Evolutionary conservation across 2,113 vertebrate genomes (phyloP), one percentile per base, ranked within the genome.

Genomic region (Sylvietta virens): DNA sequence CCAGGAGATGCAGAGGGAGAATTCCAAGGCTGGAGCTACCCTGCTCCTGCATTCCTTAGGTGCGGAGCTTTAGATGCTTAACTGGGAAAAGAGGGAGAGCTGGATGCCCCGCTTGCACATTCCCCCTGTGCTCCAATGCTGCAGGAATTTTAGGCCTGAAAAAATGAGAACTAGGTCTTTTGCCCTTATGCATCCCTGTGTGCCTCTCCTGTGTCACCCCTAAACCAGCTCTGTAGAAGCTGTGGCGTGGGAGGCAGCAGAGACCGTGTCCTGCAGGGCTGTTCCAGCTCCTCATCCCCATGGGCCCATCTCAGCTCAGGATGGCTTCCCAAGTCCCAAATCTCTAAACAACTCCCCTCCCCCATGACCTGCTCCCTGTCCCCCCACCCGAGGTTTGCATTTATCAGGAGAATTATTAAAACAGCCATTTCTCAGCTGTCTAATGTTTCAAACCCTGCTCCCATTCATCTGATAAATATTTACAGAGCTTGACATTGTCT

Each of bases 371-470:
- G 15, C 80, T 88, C 86, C 91, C 76, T 9, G 7, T 66, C 13
- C 67, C 84, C 69, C 81, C 3, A 5, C 60, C 81, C 87, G 13
- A 28, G 82, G 90, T 96, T 97, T 97, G 94, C 92, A 98, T 98
- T 97, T 97, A 97, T 98, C 97, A 97, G 95, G 86, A 80, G 85
- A 90, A 96, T 97, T 98, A 98, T 97, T 98, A 98, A 98, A 98
- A 98, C 97, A 98, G 97, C 95, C 97, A 98, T 98, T 97, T 98
- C 97, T 98, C 97, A 97, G 96, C 97, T 97, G 97, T 97, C 97
- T 97, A 97, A 97, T 28, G 53, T 97, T 98, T 97, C 98, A 97
- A 97, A 95, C 96, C 95, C 95, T 96, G 95, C 97, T 97, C 97
- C 97, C 97, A 97, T 97, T 97, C 97, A 96, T 93, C 69, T 94